Percentiles rank a stretch among this genome's conserved stretches.
Conservation (phyloP, 2,888 invertebrate genomes). For the Alloscopus bannaensis region DNA sequence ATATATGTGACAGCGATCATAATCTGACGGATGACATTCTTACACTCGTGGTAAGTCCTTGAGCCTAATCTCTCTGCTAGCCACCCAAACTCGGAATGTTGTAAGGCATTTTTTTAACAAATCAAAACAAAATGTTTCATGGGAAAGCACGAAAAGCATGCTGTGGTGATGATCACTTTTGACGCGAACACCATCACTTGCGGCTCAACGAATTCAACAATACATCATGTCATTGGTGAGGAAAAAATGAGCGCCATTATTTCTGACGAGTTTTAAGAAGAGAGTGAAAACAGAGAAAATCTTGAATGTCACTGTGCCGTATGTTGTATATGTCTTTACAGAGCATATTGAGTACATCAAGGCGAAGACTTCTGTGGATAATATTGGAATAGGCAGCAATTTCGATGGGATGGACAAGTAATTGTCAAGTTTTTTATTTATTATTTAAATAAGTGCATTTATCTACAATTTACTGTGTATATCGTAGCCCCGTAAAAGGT, state of each 20-base stretch:
- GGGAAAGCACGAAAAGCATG: constrained; percentile 72
- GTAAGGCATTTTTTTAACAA: background rate
- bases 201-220: constrained; percentile 72
- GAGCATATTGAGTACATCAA: constrained; percentile 70
- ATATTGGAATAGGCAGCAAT: constrained; percentile 70
- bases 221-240: constrained; percentile 75
- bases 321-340: constrained; percentile 18
- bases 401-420: constrained; percentile 69
- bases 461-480: background rate
- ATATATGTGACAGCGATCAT: constrained; percentile 79
- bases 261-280: too few relatives aligned
- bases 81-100: background rate
- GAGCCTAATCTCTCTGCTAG: background rate
- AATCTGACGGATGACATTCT: constrained; percentile 81
- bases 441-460: too few relatives aligned
- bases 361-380: constrained; percentile 64
- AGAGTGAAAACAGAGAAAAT: too few relatives aligned
- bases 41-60: constrained; percentile 76
- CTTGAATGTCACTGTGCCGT: too few relatives aligned
- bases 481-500: constrained; percentile 73
- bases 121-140: background rate
- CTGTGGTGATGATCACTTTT: constrained; percentile 77
- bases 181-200: constrained; percentile 75
- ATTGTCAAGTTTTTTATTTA: too few relatives aligned
- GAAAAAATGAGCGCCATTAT: too few relatives aligned